phyloP scores from a whole-genome alignment of 2,113 vertebrate species.

The Mormyrus lacerda region DNA sequence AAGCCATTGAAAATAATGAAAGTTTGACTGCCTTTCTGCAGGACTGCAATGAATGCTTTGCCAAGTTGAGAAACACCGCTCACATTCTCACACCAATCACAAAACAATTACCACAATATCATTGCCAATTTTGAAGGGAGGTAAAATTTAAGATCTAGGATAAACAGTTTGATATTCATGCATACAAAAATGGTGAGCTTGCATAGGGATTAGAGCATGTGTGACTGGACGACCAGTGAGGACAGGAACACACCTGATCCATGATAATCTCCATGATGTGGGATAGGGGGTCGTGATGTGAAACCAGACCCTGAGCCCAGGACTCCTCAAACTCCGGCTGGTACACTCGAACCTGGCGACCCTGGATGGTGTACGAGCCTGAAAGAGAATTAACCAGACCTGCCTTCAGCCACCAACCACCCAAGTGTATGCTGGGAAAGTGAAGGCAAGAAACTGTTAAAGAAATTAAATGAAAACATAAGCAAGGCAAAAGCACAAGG shows the following conservation, averaged over 20 bases:
- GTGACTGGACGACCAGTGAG: not conserved
- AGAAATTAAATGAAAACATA: not conserved
- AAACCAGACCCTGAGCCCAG: constrained; percentile 82
- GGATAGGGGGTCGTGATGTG: constrained; percentile 79
- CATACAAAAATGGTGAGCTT: not conserved
- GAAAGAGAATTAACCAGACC: not conserved
- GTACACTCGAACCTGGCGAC: constrained; percentile 87
- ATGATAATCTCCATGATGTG: constrained; percentile 91
- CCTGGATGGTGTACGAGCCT: constrained; percentile 90
- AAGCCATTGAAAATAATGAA: not conserved
- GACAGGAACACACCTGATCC: constrained; percentile 70
- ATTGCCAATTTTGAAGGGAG: not conserved
- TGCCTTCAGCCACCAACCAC: not conserved
- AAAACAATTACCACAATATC: not conserved
- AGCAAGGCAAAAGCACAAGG: not conserved
- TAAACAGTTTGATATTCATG: not conserved
- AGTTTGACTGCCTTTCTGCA: not conserved
- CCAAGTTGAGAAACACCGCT: not conserved
- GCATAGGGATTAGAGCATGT: not conserved
- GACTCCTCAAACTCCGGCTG: constrained; percentile 85
- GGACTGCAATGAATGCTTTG: not conserved
- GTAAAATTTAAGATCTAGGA: not conserved
- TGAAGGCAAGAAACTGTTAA: not conserved
- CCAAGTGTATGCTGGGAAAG: not conserved
- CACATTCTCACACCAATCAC: not conserved